Evolutionary conservation across 2,113 vertebrate genomes (phyloP).

Genomic region (Solea senegalensis): DNA sequence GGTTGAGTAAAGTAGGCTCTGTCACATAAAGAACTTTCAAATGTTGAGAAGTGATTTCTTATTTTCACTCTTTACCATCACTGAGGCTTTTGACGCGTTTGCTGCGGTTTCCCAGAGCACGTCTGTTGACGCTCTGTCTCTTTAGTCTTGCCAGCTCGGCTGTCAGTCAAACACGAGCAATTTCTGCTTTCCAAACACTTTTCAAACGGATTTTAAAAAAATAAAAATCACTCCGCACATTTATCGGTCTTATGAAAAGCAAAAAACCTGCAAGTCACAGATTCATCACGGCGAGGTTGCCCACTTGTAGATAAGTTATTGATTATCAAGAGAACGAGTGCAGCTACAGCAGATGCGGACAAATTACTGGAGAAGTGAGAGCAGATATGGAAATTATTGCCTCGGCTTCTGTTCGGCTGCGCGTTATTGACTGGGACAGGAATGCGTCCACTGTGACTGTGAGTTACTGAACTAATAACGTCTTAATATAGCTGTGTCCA

Average conservation of each 20-base stretch:
- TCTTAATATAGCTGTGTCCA: constrained; percentile 26
- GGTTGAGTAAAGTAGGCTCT: too few relatives aligned
- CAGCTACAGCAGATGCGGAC: neutral
- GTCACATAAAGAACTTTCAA: too few relatives aligned
- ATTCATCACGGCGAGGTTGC: constrained; percentile 37
- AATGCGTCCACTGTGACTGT: constrained; percentile 38
- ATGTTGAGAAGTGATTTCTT: too few relatives aligned
- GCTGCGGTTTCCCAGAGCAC: neutral
- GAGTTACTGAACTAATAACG: constrained; percentile 54
- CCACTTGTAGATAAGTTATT: constrained; percentile 43
- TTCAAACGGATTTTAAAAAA: neutral
- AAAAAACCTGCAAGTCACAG: neutral
- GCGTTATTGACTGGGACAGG: constrained; percentile 34
- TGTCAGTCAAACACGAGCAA: neutral
- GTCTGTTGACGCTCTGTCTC: neutral
- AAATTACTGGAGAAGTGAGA: constrained; percentile 1
- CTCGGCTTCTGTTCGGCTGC: constrained; percentile 15
- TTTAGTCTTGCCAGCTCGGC: neutral
- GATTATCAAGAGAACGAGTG: constrained; percentile 17
- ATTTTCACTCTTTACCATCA: neutral
- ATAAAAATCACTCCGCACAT: neutral
- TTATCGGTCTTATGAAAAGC: neutral
- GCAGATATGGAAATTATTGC: constrained; percentile 32
- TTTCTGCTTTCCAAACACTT: neutral
- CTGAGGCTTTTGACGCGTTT: neutral